These are phyloP conservation scores for Aselliscus stoliczkanus DNA, from an alignment of 2,797 vertebrate species.

Conservation along the genomic window DNA sequence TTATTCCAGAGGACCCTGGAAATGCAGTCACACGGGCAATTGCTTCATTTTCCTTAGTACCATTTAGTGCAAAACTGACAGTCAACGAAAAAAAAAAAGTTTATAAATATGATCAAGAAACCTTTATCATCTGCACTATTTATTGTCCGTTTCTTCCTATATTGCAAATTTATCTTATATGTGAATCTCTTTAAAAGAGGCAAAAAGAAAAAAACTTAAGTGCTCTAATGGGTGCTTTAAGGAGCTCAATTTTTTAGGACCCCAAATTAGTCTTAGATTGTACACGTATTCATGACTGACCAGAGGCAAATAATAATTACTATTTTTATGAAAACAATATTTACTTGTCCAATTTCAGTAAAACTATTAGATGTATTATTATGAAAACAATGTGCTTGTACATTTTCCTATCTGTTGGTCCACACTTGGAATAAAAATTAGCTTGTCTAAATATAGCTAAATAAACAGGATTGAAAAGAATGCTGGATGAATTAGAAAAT, in stretches of 20 bases:
- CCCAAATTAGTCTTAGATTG: conserved; percentile 3
- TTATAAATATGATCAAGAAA: background rate
- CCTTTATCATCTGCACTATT: background rate
- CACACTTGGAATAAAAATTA: conserved; percentile 51
- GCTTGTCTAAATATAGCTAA: conserved; percentile 37
- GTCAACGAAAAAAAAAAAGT: background rate
- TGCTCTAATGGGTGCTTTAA: background rate
- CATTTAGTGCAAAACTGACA: background rate
- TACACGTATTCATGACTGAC: background rate
- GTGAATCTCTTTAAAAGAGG: background rate
- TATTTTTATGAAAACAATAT: background rate
- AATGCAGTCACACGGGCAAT: background rate
- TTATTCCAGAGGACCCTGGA: background rate
- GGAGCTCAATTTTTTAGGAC: background rate
- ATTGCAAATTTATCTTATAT: background rate
- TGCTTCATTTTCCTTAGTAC: background rate
- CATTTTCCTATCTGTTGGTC: background rate
- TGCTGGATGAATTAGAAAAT: conserved; percentile 62
- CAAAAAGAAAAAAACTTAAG: background rate
- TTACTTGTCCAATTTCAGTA: background rate
- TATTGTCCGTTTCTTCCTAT: background rate
- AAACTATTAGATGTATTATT: background rate
- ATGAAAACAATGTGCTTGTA: conserved; percentile 26
- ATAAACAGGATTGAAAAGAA: conserved; percentile 54
- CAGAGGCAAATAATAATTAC: conserved; percentile 34